A percentile compares a stretch with the other conserved stretches of the same genome.
Evolutionary conservation across 1,140 invertebrate genomes (phyloP).

Genomic region (Drosophila obscura): DNA sequence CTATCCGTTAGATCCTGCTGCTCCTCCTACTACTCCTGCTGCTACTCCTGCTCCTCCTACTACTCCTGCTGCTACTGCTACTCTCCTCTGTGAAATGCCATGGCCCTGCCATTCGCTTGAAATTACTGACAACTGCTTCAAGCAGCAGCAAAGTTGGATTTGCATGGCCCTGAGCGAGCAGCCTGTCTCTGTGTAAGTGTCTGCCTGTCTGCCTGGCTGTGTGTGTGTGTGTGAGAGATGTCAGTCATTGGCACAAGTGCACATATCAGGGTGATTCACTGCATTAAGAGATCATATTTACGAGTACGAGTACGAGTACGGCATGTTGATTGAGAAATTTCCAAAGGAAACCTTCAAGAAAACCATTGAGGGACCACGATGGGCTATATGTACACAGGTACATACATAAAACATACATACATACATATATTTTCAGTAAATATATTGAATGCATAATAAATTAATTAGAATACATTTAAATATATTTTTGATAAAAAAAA

Average conservation of each 20-base stretch:
- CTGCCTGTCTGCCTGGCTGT: not conserved
- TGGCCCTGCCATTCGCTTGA: slow-evolving; percentile 44
- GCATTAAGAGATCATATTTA: too few relatives aligned
- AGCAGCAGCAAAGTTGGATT: slow-evolving; percentile 54
- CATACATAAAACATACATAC: too few relatives aligned
- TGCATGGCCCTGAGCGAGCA: slow-evolving; percentile 51
- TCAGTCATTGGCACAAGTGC: slow-evolving; percentile 76
- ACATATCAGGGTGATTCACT: slow-evolving; percentile 47
- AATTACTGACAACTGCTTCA: slow-evolving; percentile 66
- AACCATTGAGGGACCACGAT: too few relatives aligned
- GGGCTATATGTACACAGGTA: too few relatives aligned
- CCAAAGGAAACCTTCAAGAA: too few relatives aligned
- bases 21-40: not conserved
- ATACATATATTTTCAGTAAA: too few relatives aligned
- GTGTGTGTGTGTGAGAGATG: slow-evolving; percentile 31
- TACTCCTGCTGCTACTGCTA: slow-evolving; percentile 14
- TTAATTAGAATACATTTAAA: too few relatives aligned
- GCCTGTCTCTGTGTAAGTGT: slow-evolving; percentile 17
- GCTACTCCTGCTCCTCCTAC: not conserved
- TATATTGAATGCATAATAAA: too few relatives aligned
- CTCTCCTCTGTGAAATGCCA: slow-evolving; percentile 28
- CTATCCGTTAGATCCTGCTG: slow-evolving; percentile 9
- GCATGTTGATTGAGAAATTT: not conserved
- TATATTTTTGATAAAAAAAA: too few relatives aligned
- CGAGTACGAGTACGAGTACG: too few relatives aligned